phyloP scores from a whole-genome alignment of 2,888 invertebrate species.

The Ypsolopha scabrella region DNA sequence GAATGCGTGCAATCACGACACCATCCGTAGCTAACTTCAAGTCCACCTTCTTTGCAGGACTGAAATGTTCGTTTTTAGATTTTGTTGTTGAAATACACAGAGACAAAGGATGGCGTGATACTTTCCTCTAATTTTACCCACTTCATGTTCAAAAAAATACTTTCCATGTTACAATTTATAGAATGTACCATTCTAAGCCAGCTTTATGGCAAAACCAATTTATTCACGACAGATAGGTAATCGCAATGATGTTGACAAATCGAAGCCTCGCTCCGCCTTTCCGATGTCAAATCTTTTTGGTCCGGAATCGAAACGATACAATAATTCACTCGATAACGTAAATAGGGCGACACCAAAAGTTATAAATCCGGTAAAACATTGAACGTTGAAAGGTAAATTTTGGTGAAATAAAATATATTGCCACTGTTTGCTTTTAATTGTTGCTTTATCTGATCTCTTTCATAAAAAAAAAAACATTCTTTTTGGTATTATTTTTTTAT shows the following conservation, averaged over 20 bases:
- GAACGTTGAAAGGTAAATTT: slow-evolving; percentile 7
- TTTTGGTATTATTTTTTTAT: too few relatives aligned
- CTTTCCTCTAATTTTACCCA: not conserved
- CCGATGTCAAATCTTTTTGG: slow-evolving; percentile 54
- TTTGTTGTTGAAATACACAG: not conserved
- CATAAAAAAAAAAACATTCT: too few relatives aligned
- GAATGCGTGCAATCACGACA: too few relatives aligned
- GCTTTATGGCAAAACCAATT: slow-evolving; percentile 31
- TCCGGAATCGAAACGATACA: slow-evolving; percentile 23
- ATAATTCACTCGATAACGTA: slow-evolving; percentile 4
- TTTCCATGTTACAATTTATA: not conserved
- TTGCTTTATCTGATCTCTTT: too few relatives aligned
- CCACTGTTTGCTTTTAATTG: too few relatives aligned
- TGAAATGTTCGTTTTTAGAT: not conserved
- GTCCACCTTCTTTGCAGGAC: too few relatives aligned
- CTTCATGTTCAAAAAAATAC: not conserved
- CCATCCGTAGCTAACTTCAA: too few relatives aligned
- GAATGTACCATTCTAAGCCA: slow-evolving; percentile 36
- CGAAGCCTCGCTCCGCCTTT: slow-evolving; percentile 51
- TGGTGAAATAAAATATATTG: not conserved
- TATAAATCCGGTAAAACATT: slow-evolving; percentile 16
- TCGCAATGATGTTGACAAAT: slow-evolving; percentile 65
- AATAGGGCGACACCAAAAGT: slow-evolving; percentile 33
- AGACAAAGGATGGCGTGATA: not conserved
- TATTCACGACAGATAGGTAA: slow-evolving; percentile 33